Base-by-base conservation (phyloP, 2,797 vertebrate genomes). In the Gallirallus australis region DNA sequence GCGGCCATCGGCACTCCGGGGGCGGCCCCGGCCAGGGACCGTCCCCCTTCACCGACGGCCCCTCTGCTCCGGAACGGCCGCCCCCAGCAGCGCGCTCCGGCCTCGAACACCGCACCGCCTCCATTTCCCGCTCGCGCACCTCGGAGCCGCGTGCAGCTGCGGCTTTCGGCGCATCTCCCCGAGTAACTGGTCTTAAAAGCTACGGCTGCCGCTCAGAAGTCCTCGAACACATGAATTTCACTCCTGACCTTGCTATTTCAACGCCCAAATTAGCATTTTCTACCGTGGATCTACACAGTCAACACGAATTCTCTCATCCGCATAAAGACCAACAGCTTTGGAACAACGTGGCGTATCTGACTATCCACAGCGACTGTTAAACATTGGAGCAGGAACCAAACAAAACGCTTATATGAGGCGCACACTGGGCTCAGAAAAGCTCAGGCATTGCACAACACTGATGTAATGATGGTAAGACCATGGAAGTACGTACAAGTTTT, bases 111-210 rank as follows among this genome's bases (percentile, higher is more conserved):
- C 47, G 3, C 47, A 1, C 2, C 25, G n/a, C 48, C 56, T 25
- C 72, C 45, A 8, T 11, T 12, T 15, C 53, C 7, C 23, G 52
- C 33, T 8, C 3, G 63, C 15, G 5, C 81, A 33, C 60, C 60
- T 4, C 59, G 1, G 3, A 6, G 40, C 6, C 50, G 14, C 1
- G 30, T 2, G 37, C 13, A 12, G 20, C 45, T 9, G 45, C 40
- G 16, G 40, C 40, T 42, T 16, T 42, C 40, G 40, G 16, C 15
- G 40, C 40, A 17, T 17, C 40, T 7, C 56, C 47, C 42, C 1
- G 31, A 69, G 2, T 0, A n/a, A 6, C 1, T 1, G 17, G 1
- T 42, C 3, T 6, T 6, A 7, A 63, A 65, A 45, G 12, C 42
- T 27, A 15, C 0, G 23, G 35, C 25, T 3, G 11, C 35, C 30